Evolutionary conservation across 2,113 vertebrate species (phyloP).

Genomic region (Dasyprocta punctata): DNA sequence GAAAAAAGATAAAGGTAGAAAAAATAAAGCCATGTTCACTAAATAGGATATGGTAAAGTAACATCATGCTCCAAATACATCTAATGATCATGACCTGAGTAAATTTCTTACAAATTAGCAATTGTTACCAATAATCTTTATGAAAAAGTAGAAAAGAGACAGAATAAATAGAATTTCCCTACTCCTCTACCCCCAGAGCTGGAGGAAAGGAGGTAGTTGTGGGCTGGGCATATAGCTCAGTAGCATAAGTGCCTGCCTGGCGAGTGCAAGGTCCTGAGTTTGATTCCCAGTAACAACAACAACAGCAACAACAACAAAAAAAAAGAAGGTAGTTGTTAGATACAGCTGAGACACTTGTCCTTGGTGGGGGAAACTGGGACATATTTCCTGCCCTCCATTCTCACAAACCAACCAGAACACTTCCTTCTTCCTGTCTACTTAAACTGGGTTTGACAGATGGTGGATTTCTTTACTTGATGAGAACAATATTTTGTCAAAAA

Average conservation of each 20-base stretch:
- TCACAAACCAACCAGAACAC: background rate
- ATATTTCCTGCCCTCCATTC: background rate
- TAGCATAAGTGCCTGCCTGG: too few species aligned
- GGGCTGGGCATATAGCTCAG: too few species aligned
- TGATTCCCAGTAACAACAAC: too few species aligned
- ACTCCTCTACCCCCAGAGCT: background rate
- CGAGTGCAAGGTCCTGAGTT: too few species aligned
- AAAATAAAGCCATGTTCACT: background rate
- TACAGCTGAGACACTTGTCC: background rate
- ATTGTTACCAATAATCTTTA: background rate
- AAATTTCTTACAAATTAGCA: background rate
- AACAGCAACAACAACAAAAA: too few species aligned
- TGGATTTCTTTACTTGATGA: background rate
- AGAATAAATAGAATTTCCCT: background rate
- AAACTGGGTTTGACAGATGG: background rate
- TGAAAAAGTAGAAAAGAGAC: background rate
- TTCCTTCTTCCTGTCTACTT: background rate
- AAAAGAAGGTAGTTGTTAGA: background rate
- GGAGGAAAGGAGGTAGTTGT: background rate
- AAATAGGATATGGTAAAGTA: background rate
- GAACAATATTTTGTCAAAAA: background rate
- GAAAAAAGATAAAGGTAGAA: background rate
- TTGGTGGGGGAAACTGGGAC: background rate
- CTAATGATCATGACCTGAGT: background rate
- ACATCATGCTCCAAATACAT: background rate